Evolutionary conservation across 2,888 invertebrate genomes (phyloP).

Genomic region (Pteria penguin): DNA sequence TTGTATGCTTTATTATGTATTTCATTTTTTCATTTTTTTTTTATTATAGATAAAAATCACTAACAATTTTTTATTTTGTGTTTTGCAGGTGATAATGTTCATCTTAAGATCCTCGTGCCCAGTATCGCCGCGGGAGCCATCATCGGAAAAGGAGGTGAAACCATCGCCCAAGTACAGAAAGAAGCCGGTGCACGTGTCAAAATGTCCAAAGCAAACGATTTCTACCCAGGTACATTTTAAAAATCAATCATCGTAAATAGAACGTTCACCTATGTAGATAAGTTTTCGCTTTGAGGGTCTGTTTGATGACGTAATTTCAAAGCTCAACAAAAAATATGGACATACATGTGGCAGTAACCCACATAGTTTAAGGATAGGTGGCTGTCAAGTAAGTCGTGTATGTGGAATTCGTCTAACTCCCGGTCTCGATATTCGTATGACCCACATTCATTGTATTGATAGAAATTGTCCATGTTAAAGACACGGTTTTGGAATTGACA

Average conservation of each 20-base stretch:
- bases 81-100: slow-evolving; percentile 81
- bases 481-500: too few species aligned
- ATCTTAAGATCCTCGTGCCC: slow-evolving; percentile 98
- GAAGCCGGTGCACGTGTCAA: slow-evolving; percentile 98
- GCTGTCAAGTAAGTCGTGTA: too few species aligned
- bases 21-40: too few species aligned
- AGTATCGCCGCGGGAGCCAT: slow-evolving; percentile 96
- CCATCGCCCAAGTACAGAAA: slow-evolving; percentile 98
- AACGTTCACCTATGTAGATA: background rate
- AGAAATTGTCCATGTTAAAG: too few species aligned
- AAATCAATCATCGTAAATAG: background rate
- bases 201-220: slow-evolving; percentile 99
- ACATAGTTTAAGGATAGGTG: too few species aligned
- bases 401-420: too few species aligned
- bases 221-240: slow-evolving; percentile 92
- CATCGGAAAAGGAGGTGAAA: slow-evolving; percentile 99
- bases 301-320: background rate
- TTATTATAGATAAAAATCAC: too few species aligned
- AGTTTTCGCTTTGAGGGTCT: background rate
- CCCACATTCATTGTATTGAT: too few species aligned
- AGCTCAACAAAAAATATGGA: too few species aligned
- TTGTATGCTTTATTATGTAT: too few species aligned
- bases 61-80: background rate
- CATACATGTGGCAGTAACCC: too few species aligned
- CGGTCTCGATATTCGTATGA: too few species aligned